A percentile compares a stretch with the other conserved stretches of the same genome.
Evolutionary conservation across 2,888 invertebrate genomes (phyloP).

Genomic region (Folsomia candida): DNA sequence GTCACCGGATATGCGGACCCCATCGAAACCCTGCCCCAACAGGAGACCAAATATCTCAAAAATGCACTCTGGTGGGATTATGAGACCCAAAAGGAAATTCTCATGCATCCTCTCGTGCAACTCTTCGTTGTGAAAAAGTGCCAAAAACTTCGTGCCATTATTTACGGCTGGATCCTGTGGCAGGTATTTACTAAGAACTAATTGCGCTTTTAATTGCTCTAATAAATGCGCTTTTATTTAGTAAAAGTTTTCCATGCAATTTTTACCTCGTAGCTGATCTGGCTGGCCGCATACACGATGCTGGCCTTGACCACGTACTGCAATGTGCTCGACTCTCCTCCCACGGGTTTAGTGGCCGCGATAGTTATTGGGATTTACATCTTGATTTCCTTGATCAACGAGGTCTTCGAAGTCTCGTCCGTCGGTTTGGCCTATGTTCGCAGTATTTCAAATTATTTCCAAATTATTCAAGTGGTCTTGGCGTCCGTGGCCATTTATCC

Average conservation of each 20-base stretch:
- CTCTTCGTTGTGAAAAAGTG: conserved; percentile 33
- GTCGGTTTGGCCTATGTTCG: conserved; percentile 26
- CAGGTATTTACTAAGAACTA: conserved; percentile 22
- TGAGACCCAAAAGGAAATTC: conserved; percentile 34
- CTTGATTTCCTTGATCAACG: conserved; percentile 25
- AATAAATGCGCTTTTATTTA: too few relatives aligned
- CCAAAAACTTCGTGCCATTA: conserved; percentile 27
- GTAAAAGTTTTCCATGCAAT: too few relatives aligned
- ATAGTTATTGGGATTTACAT: conserved; percentile 31
- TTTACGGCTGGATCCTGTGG: conserved; percentile 28
- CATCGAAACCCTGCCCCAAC: conserved; percentile 22
- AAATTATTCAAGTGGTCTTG: conserved; percentile 26
- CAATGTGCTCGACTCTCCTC: conserved; percentile 14
- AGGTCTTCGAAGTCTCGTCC: conserved; percentile 30
- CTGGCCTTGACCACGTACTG: conserved; percentile 22
- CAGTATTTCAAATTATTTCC: conserved; percentile 25
- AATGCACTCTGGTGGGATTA: conserved; percentile 28
- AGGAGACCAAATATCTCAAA: conserved; percentile 34
- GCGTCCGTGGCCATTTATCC: conserved; percentile 26
- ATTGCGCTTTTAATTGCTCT: too few relatives aligned
- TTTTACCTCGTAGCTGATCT: conserved; percentile 27
- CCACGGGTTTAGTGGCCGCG: conserved; percentile 15
- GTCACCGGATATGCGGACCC: conserved; percentile 33
- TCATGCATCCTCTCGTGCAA: conserved; percentile 34
- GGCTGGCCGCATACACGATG: conserved; percentile 32